phyloP scores from a whole-genome alignment of 2,797 vertebrate species.

The Cynodonichthys magdalenae region DNA sequence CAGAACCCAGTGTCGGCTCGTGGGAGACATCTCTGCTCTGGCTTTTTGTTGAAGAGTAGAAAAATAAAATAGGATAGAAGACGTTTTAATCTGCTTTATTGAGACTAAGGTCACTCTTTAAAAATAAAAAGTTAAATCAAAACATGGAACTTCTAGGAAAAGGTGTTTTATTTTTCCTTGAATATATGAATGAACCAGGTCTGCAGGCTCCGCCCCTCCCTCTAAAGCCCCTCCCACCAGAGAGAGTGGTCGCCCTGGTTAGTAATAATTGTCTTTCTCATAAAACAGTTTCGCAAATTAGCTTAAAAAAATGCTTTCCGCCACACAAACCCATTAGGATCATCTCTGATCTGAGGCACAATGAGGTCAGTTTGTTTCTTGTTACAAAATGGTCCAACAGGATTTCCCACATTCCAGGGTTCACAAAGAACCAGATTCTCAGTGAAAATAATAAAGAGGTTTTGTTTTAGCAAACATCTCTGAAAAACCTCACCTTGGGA shows the following conservation, averaged over 20 bases:
- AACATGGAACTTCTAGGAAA: too few relatives aligned
- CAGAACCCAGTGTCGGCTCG: background rate
- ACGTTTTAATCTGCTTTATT: too few relatives aligned
- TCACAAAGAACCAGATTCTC: background rate
- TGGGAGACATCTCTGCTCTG: background rate
- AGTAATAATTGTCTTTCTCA: too few relatives aligned
- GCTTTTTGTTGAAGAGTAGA: background rate
- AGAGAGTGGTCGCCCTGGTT: too few relatives aligned
- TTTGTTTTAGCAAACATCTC: constrained; percentile 8
- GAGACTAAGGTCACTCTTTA: too few relatives aligned
- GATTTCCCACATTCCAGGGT: constrained; percentile 13
- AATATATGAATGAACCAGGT: too few relatives aligned
- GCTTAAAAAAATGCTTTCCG: too few relatives aligned
- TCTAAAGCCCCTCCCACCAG: background rate
- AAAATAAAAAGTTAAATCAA: too few relatives aligned
- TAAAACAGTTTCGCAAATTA: too few relatives aligned
- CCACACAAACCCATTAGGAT: too few relatives aligned
- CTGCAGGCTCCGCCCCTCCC: background rate
- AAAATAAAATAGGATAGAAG: background rate
- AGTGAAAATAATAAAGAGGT: constrained; percentile 4
- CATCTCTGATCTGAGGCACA: background rate
- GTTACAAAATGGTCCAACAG: background rate
- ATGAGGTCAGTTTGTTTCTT: background rate
- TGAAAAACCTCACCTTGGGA: constrained; percentile 3
- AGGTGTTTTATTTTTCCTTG: too few relatives aligned